These are phyloP conservation scores for Cheirogaleus medius DNA, from an alignment of 2,113 vertebrate species.

Conservation along the genomic window DNA sequence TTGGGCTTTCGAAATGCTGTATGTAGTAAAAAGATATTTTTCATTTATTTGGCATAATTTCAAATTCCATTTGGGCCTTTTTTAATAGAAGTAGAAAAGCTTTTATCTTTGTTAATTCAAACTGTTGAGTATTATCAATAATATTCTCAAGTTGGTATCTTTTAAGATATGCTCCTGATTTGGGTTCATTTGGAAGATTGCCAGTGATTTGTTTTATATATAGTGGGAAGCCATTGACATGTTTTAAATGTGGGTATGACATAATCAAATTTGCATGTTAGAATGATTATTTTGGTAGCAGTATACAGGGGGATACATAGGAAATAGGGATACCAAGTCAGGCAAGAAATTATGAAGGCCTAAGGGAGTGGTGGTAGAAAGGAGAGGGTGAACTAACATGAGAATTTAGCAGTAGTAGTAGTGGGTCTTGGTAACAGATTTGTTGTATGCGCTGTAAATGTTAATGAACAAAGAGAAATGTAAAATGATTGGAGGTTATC, in stretches of 20 bases:
- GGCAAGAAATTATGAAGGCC: constrained; percentile 15
- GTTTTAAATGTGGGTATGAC: background rate
- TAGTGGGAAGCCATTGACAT: background rate
- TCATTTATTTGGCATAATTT: constrained; percentile 22
- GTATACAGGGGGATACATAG: background rate
- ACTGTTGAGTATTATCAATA: background rate
- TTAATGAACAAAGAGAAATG: background rate
- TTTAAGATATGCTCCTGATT: background rate
- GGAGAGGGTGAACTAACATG: constrained; percentile 1
- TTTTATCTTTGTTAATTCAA: constrained; percentile 30
- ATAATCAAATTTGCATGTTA: background rate
- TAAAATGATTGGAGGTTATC: background rate
- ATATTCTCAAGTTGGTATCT: background rate
- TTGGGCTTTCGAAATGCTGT: constrained; percentile 47
- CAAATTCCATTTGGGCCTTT: background rate
- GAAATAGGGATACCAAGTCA: background rate
- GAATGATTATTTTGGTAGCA: background rate
- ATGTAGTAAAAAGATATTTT: background rate
- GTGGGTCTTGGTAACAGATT: background rate
- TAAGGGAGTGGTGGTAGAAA: background rate
- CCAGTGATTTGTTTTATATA: background rate
- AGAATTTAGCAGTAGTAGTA: background rate
- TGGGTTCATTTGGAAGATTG: background rate
- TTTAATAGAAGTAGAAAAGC: background rate
- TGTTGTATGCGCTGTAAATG: background rate